These are phyloP conservation scores for Varanus komodoensis DNA, from an alignment of 2,113 vertebrate genomes.

Conservation along the genomic window DNA sequence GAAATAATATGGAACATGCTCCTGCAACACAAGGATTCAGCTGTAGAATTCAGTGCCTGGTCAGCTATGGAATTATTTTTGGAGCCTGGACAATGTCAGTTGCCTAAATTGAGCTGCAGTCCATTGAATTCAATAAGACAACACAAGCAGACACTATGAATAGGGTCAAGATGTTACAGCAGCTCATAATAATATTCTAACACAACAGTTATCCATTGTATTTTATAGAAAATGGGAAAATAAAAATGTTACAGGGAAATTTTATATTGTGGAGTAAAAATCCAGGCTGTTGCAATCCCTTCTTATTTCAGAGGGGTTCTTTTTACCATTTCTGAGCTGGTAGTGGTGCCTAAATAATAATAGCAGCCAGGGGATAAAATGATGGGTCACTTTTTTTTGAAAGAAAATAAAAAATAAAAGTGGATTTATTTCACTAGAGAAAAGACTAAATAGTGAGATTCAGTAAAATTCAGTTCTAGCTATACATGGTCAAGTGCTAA, in stretches of 20 bases:
- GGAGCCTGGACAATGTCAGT: not conserved
- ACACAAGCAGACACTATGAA: not conserved
- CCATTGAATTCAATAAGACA: not conserved
- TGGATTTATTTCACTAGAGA: not conserved
- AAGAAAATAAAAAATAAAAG: not conserved
- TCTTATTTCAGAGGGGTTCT: not conserved
- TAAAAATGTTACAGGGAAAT: too few relatives aligned
- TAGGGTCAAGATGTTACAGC: not conserved
- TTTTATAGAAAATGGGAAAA: not conserved
- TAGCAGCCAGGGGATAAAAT: constrained; percentile 4
- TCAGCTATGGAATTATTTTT: not conserved
- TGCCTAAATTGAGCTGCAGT: not conserved
- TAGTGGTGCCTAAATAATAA: not conserved
- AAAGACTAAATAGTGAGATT: not conserved
- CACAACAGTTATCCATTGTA: not conserved
- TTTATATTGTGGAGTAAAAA: not conserved
- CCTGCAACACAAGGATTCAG: not conserved
- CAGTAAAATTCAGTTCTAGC: not conserved
- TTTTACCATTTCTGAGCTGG: not conserved
- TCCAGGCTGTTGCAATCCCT: not conserved
- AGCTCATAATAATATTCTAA: not conserved
- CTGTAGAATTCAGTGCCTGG: not conserved
- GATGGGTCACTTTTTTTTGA: not conserved
- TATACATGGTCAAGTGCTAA: not conserved
- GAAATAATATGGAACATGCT: not conserved